Conservation (phyloP, 2,888 invertebrate species). For the Dynastes hyllus region DNA sequence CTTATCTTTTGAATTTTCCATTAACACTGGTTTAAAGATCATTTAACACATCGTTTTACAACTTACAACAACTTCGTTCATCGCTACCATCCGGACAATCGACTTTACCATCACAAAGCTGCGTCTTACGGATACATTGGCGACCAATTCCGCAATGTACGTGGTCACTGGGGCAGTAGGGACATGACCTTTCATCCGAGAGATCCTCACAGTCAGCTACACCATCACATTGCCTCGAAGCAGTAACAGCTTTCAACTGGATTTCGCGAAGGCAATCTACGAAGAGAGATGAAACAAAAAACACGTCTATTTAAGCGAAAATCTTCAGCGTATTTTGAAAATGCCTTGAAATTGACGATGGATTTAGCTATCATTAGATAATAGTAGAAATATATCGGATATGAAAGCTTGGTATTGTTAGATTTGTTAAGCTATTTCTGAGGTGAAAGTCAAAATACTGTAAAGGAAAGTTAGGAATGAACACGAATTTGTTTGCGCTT, state of each 20-base stretch:
- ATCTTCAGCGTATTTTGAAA: background rate
- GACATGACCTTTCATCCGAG: slow-evolving; percentile 86
- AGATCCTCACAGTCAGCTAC: slow-evolving; percentile 89
- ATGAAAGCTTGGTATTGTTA: background rate
- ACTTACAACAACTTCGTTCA: slow-evolving; percentile 89
- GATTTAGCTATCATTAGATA: background rate
- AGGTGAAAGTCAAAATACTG: background rate
- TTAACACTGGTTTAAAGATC: no score
- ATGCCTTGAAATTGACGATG: no score
- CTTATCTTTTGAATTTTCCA: background rate
- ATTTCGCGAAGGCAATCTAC: slow-evolving; percentile 84
- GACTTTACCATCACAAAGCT: slow-evolving; percentile 86
- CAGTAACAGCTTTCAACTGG: slow-evolving; percentile 80
- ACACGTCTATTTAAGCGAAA: background rate
- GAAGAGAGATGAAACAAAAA: slow-evolving; percentile 50
- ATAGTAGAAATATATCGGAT: background rate
- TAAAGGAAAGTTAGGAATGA: background rate
- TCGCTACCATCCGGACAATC: slow-evolving; percentile 93
- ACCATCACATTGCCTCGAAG: slow-evolving; percentile 89
- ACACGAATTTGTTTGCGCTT: no score
- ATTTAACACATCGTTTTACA: background rate
- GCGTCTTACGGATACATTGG: slow-evolving; percentile 80
- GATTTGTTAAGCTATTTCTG: background rate
- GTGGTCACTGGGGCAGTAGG: slow-evolving; percentile 82
- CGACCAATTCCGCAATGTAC: slow-evolving; percentile 88